Percentiles rank a stretch among this genome's conserved stretches.
Conservation (phyloP, 2,113 vertebrate genomes). For the Paramisgurnus dabryanus region DNA sequence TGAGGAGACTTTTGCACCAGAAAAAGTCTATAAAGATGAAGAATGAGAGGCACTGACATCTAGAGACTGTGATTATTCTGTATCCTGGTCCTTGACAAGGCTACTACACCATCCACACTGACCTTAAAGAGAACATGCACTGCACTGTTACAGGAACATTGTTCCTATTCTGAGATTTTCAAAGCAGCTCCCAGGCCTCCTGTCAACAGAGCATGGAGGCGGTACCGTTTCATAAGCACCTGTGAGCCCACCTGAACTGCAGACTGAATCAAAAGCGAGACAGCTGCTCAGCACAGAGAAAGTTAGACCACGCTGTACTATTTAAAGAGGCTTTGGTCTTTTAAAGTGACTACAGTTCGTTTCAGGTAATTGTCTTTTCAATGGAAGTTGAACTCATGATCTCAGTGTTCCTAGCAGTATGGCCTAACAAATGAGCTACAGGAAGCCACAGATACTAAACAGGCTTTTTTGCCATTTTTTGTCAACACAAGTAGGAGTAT, state of each 20-base stretch:
- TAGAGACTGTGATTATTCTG: not conserved
- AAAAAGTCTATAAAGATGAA: not conserved
- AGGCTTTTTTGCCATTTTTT: no score
- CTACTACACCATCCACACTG: not conserved
- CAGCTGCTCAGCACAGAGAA: not conserved
- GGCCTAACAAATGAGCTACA: no score
- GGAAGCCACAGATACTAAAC: no score
- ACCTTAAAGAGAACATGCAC: constrained; percentile 16
- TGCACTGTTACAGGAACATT: not conserved
- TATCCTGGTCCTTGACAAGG: not conserved
- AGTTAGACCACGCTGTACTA: not conserved
- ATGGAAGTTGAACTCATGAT: no score
- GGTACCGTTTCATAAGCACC: not conserved
- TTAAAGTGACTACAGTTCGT: not conserved
- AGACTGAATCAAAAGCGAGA: not conserved
- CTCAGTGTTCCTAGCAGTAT: no score
- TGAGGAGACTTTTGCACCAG: not conserved
- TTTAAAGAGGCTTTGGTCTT: not conserved
- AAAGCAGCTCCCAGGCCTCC: constrained; percentile 42
- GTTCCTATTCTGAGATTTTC: constrained; percentile 27
- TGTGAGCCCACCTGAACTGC: not conserved
- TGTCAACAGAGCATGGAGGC: constrained; percentile 44
- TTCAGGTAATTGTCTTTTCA: no score
- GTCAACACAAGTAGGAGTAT: no score
- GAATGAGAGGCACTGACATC: not conserved